A percentile compares a stretch with the other conserved stretches of the same genome.
Conservation (phyloP, 2,113 vertebrate species). For the Cacatua alba region DNA sequence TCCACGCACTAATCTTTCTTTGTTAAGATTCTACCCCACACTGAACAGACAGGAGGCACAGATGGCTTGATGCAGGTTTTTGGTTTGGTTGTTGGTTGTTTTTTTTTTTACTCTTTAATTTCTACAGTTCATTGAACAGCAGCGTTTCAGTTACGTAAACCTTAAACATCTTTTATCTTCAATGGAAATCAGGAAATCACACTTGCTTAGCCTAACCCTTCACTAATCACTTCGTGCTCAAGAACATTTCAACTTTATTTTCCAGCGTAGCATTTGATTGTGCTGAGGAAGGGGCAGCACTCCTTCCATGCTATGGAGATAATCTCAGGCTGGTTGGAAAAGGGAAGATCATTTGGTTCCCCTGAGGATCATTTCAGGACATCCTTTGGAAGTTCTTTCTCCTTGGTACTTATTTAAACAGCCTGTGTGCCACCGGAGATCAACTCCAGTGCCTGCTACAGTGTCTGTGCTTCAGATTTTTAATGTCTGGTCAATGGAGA, state of each 20-base stretch:
- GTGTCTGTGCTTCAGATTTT: background rate
- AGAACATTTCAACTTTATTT: background rate
- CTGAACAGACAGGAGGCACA: slow-evolving; percentile 34
- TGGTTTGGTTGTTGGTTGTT: background rate
- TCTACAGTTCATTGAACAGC: slow-evolving; percentile 3
- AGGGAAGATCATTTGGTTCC: background rate
- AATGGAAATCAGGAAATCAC: background rate
- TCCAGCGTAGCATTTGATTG: background rate
- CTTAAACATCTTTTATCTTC: background rate
- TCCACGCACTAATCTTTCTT: slow-evolving; percentile 16
- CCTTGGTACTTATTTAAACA: background rate
- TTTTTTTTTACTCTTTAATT: slow-evolving; percentile 9
- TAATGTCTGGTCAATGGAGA: background rate
- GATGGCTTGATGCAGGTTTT: slow-evolving; percentile 2
- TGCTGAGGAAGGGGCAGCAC: background rate
- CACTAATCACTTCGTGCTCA: background rate
- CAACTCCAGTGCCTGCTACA: fast-evolving
- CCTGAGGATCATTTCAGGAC: background rate
- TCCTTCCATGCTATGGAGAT: background rate
- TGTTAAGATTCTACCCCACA: background rate
- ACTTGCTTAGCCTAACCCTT: background rate
- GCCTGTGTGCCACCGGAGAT: background rate
- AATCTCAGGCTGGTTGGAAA: background rate
- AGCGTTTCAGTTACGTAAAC: slow-evolving; percentile 26
- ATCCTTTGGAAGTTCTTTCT: background rate